Evolutionary conservation across 1,140 invertebrate species (phyloP).

Genomic region (Homarus americanus): DNA sequence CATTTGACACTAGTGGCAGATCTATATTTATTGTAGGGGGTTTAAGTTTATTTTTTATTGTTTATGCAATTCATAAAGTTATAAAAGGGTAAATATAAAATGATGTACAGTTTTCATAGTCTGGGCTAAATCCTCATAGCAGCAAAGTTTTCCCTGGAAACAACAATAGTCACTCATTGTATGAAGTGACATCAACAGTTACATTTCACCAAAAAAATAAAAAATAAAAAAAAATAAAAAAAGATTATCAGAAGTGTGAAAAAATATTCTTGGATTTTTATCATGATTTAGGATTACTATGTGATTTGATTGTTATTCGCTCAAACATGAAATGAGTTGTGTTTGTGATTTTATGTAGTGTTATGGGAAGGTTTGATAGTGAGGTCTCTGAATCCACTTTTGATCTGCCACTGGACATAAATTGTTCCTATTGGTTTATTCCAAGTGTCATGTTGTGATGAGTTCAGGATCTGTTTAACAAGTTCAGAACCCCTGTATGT

Average conservation of each 20-base stretch:
- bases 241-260: too few species aligned
- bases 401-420: background rate
- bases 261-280: background rate
- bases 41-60: background rate
- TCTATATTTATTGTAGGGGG: background rate
- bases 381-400: background rate
- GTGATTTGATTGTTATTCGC: background rate
- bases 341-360: background rate
- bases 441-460: background rate
- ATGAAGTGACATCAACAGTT: background rate
- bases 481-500: background rate
- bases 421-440: constrained; percentile 9
- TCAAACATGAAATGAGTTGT: background rate
- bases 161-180: background rate
- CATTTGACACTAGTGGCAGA: background rate
- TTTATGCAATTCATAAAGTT: background rate
- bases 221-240: background rate
- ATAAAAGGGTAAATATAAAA: background rate
- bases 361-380: background rate
- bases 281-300: background rate
- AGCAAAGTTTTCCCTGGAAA: background rate
- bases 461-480: background rate
- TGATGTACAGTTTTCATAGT: background rate
- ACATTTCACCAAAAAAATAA: background rate
- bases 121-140: background rate